Evolutionary conservation across 2,888 invertebrate genomes (phyloP).

Genomic region (Himalopsyche kuldschensis): DNA sequence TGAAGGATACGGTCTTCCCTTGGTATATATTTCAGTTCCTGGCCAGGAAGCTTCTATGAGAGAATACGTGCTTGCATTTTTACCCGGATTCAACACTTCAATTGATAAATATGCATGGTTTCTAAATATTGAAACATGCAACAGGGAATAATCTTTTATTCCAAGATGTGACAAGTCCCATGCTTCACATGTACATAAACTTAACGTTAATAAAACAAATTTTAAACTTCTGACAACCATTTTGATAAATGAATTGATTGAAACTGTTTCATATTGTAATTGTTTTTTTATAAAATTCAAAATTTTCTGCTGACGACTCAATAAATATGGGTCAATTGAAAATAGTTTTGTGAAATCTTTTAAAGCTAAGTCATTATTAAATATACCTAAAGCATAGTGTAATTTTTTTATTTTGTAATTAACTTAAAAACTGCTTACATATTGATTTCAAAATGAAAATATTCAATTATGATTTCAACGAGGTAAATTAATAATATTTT

Average conservation of each 20-base stretch:
- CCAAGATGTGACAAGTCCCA: slow-evolving; percentile 43
- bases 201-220: neutral
- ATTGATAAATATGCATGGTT: slow-evolving; percentile 50
- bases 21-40: slow-evolving; percentile 34
- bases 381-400: neutral
- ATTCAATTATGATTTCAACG: no score
- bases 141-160: slow-evolving; percentile 44
- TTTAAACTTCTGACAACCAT: neutral
- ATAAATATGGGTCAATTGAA: neutral
- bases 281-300: neutral
- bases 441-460: no score
- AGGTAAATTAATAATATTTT: no score
- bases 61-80: slow-evolving; percentile 41
- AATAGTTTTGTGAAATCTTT: neutral
- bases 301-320: neutral
- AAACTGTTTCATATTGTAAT: neutral
- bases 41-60: slow-evolving; percentile 50
- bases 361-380: neutral
- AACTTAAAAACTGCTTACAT: no score
- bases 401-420: no score
- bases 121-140: slow-evolving; percentile 48
- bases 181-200: neutral
- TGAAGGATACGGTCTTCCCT: slow-evolving; percentile 20
- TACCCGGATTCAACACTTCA: neutral
- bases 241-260: neutral